These are phyloP conservation scores for Sitophilus oryzae DNA, from an alignment of 1,140 invertebrate species.

Conservation along the genomic window DNA sequence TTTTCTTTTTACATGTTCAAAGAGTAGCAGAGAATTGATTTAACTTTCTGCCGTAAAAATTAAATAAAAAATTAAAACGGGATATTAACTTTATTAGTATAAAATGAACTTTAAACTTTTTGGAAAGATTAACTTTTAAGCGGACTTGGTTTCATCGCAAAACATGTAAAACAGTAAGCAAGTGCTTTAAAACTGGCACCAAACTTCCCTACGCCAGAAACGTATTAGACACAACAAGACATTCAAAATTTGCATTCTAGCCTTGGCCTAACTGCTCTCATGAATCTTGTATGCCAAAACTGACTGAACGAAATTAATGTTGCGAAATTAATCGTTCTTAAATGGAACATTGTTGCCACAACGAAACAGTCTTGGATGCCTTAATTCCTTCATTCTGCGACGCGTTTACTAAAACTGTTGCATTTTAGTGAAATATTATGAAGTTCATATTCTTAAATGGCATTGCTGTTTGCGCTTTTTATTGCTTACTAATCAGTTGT, in stretches of 20 bases:
- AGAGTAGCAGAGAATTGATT: too few relatives aligned
- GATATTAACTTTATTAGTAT: neutral
- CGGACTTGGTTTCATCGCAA: neutral
- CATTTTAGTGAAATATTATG: too few relatives aligned
- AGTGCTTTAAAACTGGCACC: constrained; percentile 5
- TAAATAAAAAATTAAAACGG: too few relatives aligned
- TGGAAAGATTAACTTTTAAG: neutral
- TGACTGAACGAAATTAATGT: constrained; percentile 6
- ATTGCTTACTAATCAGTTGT: too few relatives aligned
- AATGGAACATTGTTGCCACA: constrained; percentile 3
- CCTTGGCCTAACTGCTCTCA: neutral
- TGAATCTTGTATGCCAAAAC: constrained; percentile 8
- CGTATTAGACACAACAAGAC: constrained; percentile 7
- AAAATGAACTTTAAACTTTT: neutral
- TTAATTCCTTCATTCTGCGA: neutral
- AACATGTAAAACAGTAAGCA: neutral
- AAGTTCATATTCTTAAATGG: too few relatives aligned
- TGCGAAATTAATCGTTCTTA: constrained; percentile 5
- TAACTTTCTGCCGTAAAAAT: too few relatives aligned
- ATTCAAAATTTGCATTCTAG: constrained; percentile 10
- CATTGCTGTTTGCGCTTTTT: too few relatives aligned
- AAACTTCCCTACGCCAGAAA: neutral
- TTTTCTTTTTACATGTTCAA: too few relatives aligned
- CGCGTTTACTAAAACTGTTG: neutral
- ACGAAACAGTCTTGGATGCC: neutral